A percentile compares a stretch with the other conserved stretches of the same genome.
These are phyloP conservation scores for Anas flavirostris DNA, from an alignment of 2,797 vertebrate genomes.

Conservation along the genomic window DNA sequence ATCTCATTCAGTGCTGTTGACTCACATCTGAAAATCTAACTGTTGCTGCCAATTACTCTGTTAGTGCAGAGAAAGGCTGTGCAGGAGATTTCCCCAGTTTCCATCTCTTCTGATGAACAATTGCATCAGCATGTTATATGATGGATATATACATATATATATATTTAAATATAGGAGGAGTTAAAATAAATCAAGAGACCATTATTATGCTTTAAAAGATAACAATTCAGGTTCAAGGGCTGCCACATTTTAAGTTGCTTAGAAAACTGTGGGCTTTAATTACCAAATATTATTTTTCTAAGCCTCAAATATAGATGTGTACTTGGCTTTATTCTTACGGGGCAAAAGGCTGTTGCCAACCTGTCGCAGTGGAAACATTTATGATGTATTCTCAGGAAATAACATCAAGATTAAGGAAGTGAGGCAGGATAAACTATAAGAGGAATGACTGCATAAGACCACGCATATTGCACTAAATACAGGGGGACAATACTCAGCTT, in stretches of 20 bases:
- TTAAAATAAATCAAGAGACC: neutral
- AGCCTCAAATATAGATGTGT: neutral
- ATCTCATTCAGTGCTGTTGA: neutral
- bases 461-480: neutral
- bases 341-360: neutral
- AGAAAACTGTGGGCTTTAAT: neutral
- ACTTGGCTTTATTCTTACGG: neutral
- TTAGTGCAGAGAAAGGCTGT: neutral
- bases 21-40: neutral
- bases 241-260: neutral
- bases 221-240: neutral
- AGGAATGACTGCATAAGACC: neutral
- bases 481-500: neutral
- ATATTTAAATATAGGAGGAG: neutral
- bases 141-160: neutral
- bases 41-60: neutral
- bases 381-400: neutral
- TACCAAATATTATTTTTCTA: neutral
- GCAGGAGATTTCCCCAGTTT: neutral
- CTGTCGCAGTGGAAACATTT: neutral
- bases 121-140: neutral
- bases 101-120: neutral
- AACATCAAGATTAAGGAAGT: fast-evolving
- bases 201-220: neutral
- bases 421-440: neutral